phyloP scores from a whole-genome alignment of 2,113 vertebrate genomes.

The Gavia stellata region DNA sequence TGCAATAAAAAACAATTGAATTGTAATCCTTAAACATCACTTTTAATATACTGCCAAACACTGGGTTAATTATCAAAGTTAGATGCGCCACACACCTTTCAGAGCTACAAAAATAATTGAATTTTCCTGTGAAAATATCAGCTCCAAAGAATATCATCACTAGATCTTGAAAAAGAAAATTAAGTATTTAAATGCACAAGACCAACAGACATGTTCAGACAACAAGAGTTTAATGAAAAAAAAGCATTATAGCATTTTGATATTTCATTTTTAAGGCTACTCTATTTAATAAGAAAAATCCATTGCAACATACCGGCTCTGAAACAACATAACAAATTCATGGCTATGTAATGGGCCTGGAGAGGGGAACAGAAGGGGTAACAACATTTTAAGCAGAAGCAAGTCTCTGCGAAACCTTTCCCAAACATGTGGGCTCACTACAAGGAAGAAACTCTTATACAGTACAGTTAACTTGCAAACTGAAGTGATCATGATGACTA shows the following conservation, averaged over 20 bases:
- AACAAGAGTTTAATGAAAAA: neutral
- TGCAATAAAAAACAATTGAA: neutral
- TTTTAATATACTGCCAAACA: neutral
- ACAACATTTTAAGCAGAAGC: neutral
- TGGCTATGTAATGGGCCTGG: neutral
- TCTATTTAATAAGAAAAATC: neutral
- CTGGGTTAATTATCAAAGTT: slow-evolving; percentile 33
- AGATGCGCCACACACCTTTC: neutral
- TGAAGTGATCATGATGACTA: neutral
- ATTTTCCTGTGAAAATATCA: slow-evolving; percentile 24
- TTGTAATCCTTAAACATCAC: slow-evolving; percentile 9
- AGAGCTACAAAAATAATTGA: slow-evolving; percentile 26
- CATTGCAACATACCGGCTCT: neutral
- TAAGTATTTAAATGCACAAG: neutral
- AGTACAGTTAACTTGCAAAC: neutral
- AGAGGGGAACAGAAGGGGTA: neutral
- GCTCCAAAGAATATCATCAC: neutral
- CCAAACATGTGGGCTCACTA: neutral
- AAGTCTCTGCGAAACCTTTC: neutral
- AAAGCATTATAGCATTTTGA: neutral
- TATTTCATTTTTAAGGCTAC: neutral
- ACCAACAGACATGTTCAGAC: neutral
- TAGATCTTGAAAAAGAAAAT: neutral
- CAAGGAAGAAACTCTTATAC: neutral
- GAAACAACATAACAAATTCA: neutral